phyloP scores from a whole-genome alignment of 2,888 invertebrate genomes.

The Anthrax anthrax region DNA sequence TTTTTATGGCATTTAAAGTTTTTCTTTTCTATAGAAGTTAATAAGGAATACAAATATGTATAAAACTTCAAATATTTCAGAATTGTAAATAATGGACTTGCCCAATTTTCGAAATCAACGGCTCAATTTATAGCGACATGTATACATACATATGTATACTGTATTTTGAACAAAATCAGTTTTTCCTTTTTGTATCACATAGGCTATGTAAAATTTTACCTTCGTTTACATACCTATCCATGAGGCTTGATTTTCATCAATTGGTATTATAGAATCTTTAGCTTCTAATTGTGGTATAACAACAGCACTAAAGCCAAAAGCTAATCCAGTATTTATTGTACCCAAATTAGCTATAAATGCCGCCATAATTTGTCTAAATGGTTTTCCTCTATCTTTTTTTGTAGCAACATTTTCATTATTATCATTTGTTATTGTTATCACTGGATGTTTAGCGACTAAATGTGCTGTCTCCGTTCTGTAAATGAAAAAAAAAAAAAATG shows the following conservation, averaged over 20 bases:
- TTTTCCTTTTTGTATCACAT: too few species aligned
- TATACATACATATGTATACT: too few species aligned
- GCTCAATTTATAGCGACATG: too few species aligned
- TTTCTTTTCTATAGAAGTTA: too few species aligned
- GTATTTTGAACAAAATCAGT: too few species aligned
- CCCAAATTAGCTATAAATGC: constrained; percentile 51
- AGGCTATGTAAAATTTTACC: too few species aligned
- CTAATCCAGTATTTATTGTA: constrained; percentile 55
- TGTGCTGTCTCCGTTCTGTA: neutral
- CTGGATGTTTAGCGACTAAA: too few species aligned
- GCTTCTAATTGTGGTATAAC: constrained; percentile 45
- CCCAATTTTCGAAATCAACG: neutral
- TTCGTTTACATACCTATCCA: constrained; percentile 53
- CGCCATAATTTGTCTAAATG: constrained; percentile 43
- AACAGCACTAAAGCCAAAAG: constrained; percentile 54
- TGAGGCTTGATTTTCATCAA: constrained; percentile 43
- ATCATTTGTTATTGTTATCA: neutral
- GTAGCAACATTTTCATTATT: neutral
- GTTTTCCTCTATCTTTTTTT: constrained; percentile 31
- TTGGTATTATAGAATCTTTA: constrained; percentile 37
- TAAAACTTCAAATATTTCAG: too few species aligned
- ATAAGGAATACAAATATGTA: too few species aligned
- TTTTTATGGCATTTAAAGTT: too few species aligned
- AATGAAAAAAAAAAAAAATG: neutral
- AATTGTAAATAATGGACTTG: too few species aligned